Conservation (phyloP, 1,140 invertebrate species). For the Magallana ariakensis region DNA sequence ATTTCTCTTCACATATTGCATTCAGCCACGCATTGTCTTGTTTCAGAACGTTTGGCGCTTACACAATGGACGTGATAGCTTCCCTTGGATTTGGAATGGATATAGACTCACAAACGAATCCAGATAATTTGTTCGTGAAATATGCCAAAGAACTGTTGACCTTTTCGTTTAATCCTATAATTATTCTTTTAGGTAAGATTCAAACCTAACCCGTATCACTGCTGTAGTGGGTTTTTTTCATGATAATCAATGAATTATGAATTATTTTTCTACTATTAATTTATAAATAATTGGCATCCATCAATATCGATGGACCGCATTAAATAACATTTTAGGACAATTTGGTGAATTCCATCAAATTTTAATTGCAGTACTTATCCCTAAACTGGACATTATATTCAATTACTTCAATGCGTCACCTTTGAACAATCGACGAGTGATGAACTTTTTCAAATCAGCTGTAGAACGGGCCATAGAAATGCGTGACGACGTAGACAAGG, state of each 20-base stretch:
- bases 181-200: constrained; percentile 45
- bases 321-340: too few relatives aligned
- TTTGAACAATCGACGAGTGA: neutral
- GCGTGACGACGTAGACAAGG: constrained; percentile 12
- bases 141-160: constrained; percentile 49
- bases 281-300: too few relatives aligned
- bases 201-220: too few relatives aligned
- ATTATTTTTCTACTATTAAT: too few relatives aligned
- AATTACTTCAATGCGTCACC: constrained; percentile 1
- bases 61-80: constrained; percentile 84
- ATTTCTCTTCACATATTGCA: too few relatives aligned
- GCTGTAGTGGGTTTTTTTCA: too few relatives aligned
- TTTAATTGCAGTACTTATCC: neutral
- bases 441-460: constrained; percentile 29
- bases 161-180: neutral
- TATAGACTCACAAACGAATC: constrained; percentile 82
- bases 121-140: constrained; percentile 72
- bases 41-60: constrained; percentile 78
- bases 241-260: too few relatives aligned
- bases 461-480: constrained; percentile 34
- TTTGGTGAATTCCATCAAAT: too few relatives aligned
- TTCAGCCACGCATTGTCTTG: neutral
- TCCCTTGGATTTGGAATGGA: constrained; percentile 83
- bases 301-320: too few relatives aligned
- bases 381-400: neutral